phyloP scores from a whole-genome alignment of 1,140 invertebrate species.

The Batillaria attramentaria region DNA sequence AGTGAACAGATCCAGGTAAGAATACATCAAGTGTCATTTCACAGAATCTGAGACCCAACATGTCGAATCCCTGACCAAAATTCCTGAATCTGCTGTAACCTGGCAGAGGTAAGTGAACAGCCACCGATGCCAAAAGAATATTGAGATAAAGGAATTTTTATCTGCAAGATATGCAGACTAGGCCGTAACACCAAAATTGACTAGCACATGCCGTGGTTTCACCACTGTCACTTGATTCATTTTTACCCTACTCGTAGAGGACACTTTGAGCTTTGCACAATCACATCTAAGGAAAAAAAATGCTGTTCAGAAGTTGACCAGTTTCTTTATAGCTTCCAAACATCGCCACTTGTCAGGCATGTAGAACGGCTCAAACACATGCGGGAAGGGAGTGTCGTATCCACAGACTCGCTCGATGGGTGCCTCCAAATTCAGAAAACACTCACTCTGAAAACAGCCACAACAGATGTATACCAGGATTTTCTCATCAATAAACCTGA shows the following conservation, averaged over 20 bases:
- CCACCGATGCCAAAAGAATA: background rate
- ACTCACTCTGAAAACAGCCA: constrained; percentile 82
- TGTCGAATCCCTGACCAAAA: too few species aligned
- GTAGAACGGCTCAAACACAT: constrained; percentile 96
- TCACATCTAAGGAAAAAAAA: background rate
- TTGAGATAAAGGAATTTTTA: background rate
- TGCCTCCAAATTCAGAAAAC: constrained; percentile 95
- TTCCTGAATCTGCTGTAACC: too few species aligned
- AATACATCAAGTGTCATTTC: too few species aligned
- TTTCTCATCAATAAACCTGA: too few species aligned
- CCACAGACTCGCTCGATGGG: constrained; percentile 92
- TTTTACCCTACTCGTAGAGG: background rate
- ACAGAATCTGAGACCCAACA: too few species aligned
- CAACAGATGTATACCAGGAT: too few species aligned
- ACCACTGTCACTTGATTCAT: background rate
- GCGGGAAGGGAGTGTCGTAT: constrained; percentile 98
- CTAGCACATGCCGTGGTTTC: background rate
- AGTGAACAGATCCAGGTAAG: too few species aligned
- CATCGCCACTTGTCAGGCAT: constrained; percentile 95
- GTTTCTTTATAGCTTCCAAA: constrained; percentile 84
- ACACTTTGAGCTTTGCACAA: background rate
- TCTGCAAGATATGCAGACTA: too few species aligned
- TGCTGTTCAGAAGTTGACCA: constrained; percentile 80
- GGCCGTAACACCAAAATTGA: background rate
- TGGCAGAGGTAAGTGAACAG: too few species aligned